Evolutionary conservation across 2,797 vertebrate species (phyloP).

Genomic region (Crocidura indochinensis): DNA sequence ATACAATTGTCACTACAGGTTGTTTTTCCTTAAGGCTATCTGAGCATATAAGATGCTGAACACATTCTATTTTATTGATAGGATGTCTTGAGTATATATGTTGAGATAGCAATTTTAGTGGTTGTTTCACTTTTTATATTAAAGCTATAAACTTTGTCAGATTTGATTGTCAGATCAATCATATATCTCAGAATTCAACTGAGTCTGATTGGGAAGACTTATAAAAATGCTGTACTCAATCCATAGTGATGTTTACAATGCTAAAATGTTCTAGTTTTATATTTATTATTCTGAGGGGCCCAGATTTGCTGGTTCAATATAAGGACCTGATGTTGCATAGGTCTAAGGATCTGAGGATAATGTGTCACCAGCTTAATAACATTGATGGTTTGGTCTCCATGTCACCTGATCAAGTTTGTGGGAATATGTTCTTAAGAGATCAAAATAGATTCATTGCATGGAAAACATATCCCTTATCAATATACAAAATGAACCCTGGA

Average conservation of each 20-base stretch:
- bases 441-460: no score
- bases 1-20: background rate
- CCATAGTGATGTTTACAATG: slow-evolving; percentile 36
- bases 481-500: no score
- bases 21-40: background rate
- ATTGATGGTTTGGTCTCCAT: no score
- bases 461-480: no score
- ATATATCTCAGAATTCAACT: slow-evolving; percentile 24
- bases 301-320: no score
- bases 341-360: no score
- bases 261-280: slow-evolving; percentile 11
- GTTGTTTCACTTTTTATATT: background rate
- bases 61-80: background rate
- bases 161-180: background rate
- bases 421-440: no score
- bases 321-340: no score
- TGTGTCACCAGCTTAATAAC: no score
- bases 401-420: no score
- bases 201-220: background rate
- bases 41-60: background rate
- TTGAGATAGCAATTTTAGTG: background rate
- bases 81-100: background rate
- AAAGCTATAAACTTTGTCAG: background rate
- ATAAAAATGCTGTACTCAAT: slow-evolving; percentile 30
- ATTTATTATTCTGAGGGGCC: background rate